Evolutionary conservation across 2,888 invertebrate genomes (phyloP), one percentile per base, ranked within the genome.

Genomic region (Ectobius pallidus): DNA sequence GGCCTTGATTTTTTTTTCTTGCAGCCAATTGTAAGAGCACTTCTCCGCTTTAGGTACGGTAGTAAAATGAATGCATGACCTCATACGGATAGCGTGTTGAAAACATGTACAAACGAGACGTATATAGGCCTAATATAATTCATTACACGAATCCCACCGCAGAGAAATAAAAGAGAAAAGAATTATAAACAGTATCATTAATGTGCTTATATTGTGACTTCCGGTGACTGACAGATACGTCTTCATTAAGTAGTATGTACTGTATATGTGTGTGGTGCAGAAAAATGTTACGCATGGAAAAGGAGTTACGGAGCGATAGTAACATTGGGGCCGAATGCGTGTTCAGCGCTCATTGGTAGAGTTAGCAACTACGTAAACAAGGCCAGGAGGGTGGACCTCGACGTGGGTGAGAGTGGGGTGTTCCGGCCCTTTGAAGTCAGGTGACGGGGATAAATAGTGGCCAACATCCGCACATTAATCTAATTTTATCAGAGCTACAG

Each of bases 391-490:
- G 11, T 7, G 34, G 11, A n/a, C n/a, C n/a, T n/a, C n/a, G n/a
- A 0, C 18, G 46, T 18, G 46, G 46, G 46, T 18, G 46, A 7
- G 18, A 25, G 49, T 30, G 68, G 16, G 49, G 52, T 20, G 52
- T 69, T 69, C 58, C 58, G 58, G 73, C 55, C 61, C 73, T 73
- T 73, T 73, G 69, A 73, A 70, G 73, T 70, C 70, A 73, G 73
- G 62, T 73, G 73, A 73, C 73, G 67, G 73, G 73, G 67, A 73
- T 73, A 70, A 73, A 72, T 74, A 72, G 68, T 65, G 74, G 65
- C 63, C 62, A 69, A 74, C 72, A 74, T 74, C 74, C 74, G 71
- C 65, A 44, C 74, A 74, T 74, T 74, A 74, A 74, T 74, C 74
- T 74, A 71, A 70, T 74, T 74, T 74, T 74, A 74, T 74, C 74